Conservation (phyloP, 2,888 invertebrate species). For the Lordiphosa fenestrarum region DNA sequence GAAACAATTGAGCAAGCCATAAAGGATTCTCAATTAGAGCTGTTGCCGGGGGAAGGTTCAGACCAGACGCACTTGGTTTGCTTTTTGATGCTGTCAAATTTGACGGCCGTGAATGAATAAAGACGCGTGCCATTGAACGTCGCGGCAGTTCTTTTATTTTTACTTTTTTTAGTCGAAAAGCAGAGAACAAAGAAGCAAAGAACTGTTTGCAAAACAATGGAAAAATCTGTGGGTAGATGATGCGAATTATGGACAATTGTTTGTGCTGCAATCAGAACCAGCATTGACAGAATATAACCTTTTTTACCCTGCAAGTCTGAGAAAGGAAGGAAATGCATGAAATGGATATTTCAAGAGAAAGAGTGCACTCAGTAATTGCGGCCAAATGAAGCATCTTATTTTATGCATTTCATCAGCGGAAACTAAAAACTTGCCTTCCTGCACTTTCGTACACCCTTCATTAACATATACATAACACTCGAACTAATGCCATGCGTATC, state of each 20-base stretch:
- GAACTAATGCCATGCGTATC: constrained; percentile 26
- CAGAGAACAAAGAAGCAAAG: constrained; percentile 13
- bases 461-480: constrained; percentile 65
- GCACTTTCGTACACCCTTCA: constrained; percentile 55
- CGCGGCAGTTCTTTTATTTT: too few relatives aligned
- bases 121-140: constrained; percentile 61
- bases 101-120: constrained; percentile 71
- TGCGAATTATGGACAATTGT: constrained; percentile 52
- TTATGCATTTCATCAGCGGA: constrained; percentile 62
- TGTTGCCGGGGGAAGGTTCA: constrained; percentile 15
- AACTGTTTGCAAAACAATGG: constrained; percentile 43
- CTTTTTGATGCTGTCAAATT: constrained; percentile 71
- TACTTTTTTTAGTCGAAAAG: neutral
- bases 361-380: constrained; percentile 54
- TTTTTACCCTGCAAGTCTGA: constrained; percentile 9
- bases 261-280: constrained; percentile 19
- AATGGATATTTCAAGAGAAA: constrained; percentile 57
- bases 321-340: constrained; percentile 57
- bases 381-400: constrained; percentile 52
- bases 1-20: constrained; percentile 76
- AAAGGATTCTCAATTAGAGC: constrained; percentile 75
- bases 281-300: constrained; percentile 23
- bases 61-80: constrained; percentile 29
- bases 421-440: constrained; percentile 59
- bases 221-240: constrained; percentile 33